phyloP scores from a whole-genome alignment of 2,113 vertebrate genomes.

The Oncorhynchus kisutch region DNA sequence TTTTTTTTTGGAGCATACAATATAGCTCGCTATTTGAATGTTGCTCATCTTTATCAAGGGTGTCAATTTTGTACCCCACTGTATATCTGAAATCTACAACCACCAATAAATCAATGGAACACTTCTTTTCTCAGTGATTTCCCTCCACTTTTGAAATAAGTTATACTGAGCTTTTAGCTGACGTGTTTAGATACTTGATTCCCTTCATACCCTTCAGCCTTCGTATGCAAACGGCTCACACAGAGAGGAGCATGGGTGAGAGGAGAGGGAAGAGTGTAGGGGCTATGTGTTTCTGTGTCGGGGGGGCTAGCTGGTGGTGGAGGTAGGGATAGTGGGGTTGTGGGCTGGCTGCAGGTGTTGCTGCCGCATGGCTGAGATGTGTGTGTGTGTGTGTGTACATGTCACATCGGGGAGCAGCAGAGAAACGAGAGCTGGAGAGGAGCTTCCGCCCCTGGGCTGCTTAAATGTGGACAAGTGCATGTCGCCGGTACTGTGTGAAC shows the following conservation, averaged over 20 bases:
- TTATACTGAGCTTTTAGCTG: not conserved
- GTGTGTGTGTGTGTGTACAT: slow-evolving; percentile 26
- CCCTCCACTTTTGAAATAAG: no score
- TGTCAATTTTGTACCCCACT: no score
- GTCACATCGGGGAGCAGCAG: no score
- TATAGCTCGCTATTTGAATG: no score
- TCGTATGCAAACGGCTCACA: no score
- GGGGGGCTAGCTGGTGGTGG: not conserved
- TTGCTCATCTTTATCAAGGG: no score
- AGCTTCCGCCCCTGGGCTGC: slow-evolving; percentile 21
- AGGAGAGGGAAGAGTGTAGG: not conserved
- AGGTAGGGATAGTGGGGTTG: not conserved
- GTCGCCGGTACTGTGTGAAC: slow-evolving; percentile 45
- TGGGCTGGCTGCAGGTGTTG: slow-evolving; percentile 10
- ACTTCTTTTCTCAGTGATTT: no score
- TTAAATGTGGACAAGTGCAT: slow-evolving; percentile 75
- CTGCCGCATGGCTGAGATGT: slow-evolving; percentile 47
- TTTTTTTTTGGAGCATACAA: no score
- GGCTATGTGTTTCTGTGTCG: no score
- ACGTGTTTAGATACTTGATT: not conserved
- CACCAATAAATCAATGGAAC: no score
- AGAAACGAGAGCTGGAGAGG: no score
- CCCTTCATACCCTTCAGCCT: not conserved
- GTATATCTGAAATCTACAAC: no score
- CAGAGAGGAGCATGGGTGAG: not conserved